These are phyloP conservation scores for Parazoanthus swiftii DNA, from an alignment of 92 coral and sea anemone genomes.

Conservation along the genomic window DNA sequence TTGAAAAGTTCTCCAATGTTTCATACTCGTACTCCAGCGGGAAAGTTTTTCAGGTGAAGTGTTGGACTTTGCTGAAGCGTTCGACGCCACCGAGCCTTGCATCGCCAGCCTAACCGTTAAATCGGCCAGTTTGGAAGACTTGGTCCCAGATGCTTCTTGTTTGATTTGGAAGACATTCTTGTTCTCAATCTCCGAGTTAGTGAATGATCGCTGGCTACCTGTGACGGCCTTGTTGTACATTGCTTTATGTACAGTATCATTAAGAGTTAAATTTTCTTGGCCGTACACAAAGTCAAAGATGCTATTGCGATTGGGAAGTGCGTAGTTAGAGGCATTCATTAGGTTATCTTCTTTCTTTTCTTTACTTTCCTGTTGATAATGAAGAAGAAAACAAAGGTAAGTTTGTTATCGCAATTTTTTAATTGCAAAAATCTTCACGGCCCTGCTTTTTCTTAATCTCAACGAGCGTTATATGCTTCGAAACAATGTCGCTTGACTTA, in stretches of 20 bases:
- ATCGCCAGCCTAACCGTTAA: neutral
- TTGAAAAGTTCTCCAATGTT: conserved; percentile 47
- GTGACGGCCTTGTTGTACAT: conserved; percentile 67
- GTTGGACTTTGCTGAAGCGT: neutral
- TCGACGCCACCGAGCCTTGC: conserved; percentile 1
- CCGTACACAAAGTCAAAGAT: conserved; percentile 73
- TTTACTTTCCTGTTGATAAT: conserved; percentile 56
- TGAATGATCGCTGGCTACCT: conserved; percentile 44
- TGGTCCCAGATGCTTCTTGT: conserved; percentile 14
- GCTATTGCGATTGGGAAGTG: conserved; percentile 68
- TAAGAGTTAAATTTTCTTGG: conserved; percentile 50
- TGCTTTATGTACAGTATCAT: conserved; percentile 47
- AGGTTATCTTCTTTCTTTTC: conserved; percentile 48
- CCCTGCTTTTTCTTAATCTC: neutral
- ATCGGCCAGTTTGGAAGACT: neutral
- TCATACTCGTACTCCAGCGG: neutral
- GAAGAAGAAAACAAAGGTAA: neutral
- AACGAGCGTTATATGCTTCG: neutral
- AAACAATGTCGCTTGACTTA: neutral
- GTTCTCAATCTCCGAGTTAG: conserved; percentile 60
- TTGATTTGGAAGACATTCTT: conserved; percentile 65
- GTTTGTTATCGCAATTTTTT: neutral
- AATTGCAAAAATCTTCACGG: neutral
- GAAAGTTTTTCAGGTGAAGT: conserved; percentile 5
- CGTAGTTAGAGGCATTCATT: conserved; percentile 49